Evolutionary conservation across 2,113 vertebrate genomes (phyloP).

Genomic region (Melanocharis versteri): DNA sequence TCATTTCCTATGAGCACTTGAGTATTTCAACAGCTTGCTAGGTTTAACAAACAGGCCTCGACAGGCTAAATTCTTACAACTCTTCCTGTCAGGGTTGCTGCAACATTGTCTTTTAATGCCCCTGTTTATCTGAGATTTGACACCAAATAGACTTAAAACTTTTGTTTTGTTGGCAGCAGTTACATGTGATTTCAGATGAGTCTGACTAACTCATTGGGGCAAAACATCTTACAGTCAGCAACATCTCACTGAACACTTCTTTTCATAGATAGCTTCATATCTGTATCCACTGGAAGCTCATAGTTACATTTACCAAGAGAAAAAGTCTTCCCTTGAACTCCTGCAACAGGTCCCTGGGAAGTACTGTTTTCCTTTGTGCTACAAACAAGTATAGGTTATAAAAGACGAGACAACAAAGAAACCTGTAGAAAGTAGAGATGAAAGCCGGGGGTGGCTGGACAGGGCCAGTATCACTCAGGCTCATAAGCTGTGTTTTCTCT

Average conservation of each 20-base stretch:
- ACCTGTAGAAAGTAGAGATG: not conserved
- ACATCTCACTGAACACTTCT: not conserved
- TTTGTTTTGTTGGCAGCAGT: not conserved
- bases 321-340: not conserved
- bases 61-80: not conserved
- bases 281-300: not conserved
- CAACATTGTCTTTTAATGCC: slow-evolving; percentile 10
- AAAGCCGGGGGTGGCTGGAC: not conserved
- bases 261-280: not conserved
- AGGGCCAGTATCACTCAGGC: not conserved
- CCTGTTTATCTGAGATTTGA: slow-evolving; percentile 30
- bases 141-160: slow-evolving; percentile 29
- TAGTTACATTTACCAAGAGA: not conserved
- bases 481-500: not conserved
- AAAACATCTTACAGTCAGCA: slow-evolving; percentile 44
- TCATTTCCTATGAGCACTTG: not conserved
- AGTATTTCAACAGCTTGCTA: not conserved
- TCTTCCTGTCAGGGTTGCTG: not conserved
- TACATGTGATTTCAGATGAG: slow-evolving; percentile 18
- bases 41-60: not conserved
- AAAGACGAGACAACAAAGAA: not conserved
- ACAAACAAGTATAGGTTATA: not conserved
- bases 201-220: slow-evolving; percentile 6
- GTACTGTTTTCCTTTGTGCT: not conserved
- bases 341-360: not conserved